phyloP scores from a whole-genome alignment of 2,113 vertebrate species.

The Perca flavescens region DNA sequence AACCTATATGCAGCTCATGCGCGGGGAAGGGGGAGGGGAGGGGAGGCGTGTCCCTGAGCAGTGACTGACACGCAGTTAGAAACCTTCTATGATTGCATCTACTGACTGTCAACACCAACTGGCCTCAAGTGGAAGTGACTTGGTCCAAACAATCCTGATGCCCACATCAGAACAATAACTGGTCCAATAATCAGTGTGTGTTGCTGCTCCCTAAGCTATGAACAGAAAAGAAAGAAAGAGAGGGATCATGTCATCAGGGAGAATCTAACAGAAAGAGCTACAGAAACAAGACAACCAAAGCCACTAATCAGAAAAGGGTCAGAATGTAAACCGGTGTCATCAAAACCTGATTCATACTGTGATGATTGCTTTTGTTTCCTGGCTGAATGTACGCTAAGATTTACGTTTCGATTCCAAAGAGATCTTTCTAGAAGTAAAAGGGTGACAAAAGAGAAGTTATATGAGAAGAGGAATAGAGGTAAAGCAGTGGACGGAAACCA shows the following conservation, averaged over 20 bases:
- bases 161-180: background rate
- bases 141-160: background rate
- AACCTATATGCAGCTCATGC: too few species aligned
- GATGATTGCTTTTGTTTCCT: background rate
- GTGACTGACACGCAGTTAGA: too few species aligned
- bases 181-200: background rate
- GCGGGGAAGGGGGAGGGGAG: too few species aligned
- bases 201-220: too few species aligned
- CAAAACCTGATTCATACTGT: background rate
- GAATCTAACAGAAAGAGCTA: background rate
- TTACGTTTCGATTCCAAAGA: background rate
- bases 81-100: background rate
- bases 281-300: background rate
- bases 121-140: background rate
- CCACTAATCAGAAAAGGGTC: background rate
- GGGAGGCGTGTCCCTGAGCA: too few species aligned
- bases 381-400: background rate
- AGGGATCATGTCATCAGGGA: background rate
- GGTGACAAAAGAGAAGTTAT: background rate
- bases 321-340: background rate
- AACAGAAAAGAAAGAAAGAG: background rate
- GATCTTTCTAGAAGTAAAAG: constrained; percentile 2
- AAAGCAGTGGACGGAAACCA: background rate
- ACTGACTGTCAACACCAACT: background rate
- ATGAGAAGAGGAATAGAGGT: background rate